Evolutionary conservation across 1,140 invertebrate genomes (phyloP).

Genomic region (Apis florea): DNA sequence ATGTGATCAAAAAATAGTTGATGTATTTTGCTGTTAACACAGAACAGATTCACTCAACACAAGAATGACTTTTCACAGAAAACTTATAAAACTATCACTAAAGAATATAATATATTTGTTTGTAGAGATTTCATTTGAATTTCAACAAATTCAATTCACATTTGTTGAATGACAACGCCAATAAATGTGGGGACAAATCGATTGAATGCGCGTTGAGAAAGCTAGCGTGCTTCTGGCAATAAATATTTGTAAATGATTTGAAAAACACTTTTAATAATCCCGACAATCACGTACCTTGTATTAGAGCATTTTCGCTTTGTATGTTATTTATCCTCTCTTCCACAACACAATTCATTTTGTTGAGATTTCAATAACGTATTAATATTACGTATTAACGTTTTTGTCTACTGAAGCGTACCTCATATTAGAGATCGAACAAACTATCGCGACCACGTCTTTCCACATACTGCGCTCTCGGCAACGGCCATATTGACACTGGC

Average conservation of each 20-base stretch:
- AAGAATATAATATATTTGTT: background rate
- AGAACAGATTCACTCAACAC: background rate
- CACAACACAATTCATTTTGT: constrained; percentile 38
- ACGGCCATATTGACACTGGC: constrained; percentile 76
- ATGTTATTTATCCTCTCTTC: constrained; percentile 16
- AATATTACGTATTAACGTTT: constrained; percentile 58
- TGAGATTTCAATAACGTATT: constrained; percentile 23
- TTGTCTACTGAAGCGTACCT: constrained; percentile 32
- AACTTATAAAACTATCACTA: background rate
- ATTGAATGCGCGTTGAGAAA: constrained; percentile 39
- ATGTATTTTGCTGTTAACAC: background rate
- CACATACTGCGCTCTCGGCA: constrained; percentile 61
- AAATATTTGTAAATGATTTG: constrained; percentile 45
- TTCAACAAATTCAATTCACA: background rate
- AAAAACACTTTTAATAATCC: background rate
- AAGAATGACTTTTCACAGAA: constrained; percentile 4
- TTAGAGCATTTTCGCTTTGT: constrained; percentile 28
- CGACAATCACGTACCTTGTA: constrained; percentile 55
- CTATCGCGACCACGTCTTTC: constrained; percentile 61
- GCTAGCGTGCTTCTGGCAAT: constrained; percentile 24
- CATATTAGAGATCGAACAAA: constrained; percentile 49
- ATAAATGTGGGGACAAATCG: constrained; percentile 49
- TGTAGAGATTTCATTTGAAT: background rate
- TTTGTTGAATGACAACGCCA: constrained; percentile 16
- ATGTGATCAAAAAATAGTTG: too few relatives aligned